Conservation (phyloP, 2,797 vertebrate genomes). For the Rachycentron canadum region DNA sequence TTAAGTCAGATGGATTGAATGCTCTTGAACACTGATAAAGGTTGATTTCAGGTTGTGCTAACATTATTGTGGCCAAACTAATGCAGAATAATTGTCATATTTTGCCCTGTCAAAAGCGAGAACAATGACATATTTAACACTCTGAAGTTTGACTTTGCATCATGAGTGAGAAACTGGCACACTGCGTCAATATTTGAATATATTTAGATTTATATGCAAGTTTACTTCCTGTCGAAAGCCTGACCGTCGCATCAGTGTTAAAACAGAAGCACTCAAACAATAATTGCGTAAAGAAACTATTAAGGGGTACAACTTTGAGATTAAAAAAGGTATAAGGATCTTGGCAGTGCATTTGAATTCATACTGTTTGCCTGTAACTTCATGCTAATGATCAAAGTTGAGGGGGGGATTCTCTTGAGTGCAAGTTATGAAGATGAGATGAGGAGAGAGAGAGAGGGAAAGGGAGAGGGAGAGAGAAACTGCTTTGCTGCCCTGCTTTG, state of each 20-base stretch:
- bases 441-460: slow-evolving; percentile 73
- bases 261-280: slow-evolving; percentile 33
- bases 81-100: slow-evolving; percentile 86
- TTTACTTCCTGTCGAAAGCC: background rate
- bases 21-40: slow-evolving; percentile 83
- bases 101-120: slow-evolving; percentile 75
- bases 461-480: slow-evolving; percentile 71
- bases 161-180: slow-evolving; percentile 25
- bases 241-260: slow-evolving; percentile 19
- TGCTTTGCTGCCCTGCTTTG: slow-evolving; percentile 90
- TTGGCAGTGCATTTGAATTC: slow-evolving; percentile 80
- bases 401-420: slow-evolving; percentile 84
- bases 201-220: slow-evolving; percentile 28
- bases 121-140: slow-evolving; percentile 62
- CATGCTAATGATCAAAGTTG: slow-evolving; percentile 89
- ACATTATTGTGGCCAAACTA: slow-evolving; percentile 81
- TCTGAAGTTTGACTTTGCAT: slow-evolving; percentile 45
- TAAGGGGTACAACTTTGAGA: slow-evolving; percentile 64
- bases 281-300: slow-evolving; percentile 58
- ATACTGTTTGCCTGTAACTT: slow-evolving; percentile 83
- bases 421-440: slow-evolving; percentile 88
- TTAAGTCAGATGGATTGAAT: slow-evolving; percentile 85
- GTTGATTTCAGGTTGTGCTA: slow-evolving; percentile 80
- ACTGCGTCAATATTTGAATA: slow-evolving; percentile 4
- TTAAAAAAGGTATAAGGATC: slow-evolving; percentile 70